These are phyloP conservation scores for Mionectes olivaceus DNA, from an alignment of 2,797 vertebrate species.

Conservation along the genomic window DNA sequence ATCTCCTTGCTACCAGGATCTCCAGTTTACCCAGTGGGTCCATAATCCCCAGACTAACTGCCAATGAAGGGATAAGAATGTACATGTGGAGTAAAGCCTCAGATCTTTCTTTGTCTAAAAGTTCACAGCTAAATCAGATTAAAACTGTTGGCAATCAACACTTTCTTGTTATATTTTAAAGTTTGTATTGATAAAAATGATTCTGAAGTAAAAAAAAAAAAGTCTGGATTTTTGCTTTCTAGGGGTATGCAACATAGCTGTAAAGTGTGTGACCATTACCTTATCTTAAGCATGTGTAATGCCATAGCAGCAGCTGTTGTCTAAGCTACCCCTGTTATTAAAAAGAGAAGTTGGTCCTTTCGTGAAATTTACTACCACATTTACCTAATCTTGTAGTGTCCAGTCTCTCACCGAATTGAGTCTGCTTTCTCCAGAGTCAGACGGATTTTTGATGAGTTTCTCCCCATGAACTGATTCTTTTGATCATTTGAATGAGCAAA, in stretches of 20 bases:
- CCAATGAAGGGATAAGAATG: fast-evolving
- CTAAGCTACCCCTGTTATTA: background rate
- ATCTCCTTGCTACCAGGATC: background rate
- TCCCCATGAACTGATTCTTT: background rate
- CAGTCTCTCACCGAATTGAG: background rate
- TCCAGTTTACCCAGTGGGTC: background rate
- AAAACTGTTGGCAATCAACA: background rate
- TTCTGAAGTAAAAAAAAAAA: background rate
- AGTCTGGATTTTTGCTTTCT: background rate
- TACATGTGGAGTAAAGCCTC: background rate
- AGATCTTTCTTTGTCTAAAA: background rate
- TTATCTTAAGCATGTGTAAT: background rate
- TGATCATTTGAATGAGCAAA: background rate
- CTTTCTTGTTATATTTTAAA: background rate
- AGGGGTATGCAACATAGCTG: background rate
- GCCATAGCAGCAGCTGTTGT: background rate
- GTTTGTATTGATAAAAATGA: background rate
- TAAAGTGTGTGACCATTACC: fast-evolving
- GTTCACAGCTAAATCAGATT: background rate
- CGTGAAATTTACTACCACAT: background rate
- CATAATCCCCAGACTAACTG: background rate
- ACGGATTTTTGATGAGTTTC: background rate
- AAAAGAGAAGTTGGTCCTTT: background rate
- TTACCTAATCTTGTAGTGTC: background rate
- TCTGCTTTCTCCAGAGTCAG: background rate